A percentile compares a stretch with the other conserved stretches of the same genome.
Evolutionary conservation across 1,140 invertebrate species (phyloP).

Genomic region (Bilobella aurantiaca): DNA sequence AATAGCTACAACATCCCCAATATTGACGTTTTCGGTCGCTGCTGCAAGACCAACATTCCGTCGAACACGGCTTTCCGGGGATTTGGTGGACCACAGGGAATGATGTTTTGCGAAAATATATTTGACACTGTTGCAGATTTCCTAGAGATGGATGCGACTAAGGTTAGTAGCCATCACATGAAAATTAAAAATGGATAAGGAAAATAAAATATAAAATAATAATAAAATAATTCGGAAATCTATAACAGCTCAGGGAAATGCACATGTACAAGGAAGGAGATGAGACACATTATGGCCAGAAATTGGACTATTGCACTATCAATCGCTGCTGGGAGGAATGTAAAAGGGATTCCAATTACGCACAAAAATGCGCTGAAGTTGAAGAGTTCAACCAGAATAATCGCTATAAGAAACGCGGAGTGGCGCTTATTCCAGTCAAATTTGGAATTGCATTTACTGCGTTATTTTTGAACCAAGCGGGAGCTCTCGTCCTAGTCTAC

Average conservation of each 20-base stretch:
- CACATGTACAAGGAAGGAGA: conserved; percentile 77
- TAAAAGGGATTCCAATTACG: conserved; percentile 55
- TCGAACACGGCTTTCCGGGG: conserved; percentile 85
- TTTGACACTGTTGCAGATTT: conserved; percentile 62
- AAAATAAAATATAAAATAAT: background rate
- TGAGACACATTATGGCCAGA: conserved; percentile 66
- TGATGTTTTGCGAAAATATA: conserved; percentile 70
- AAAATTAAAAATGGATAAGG: background rate
- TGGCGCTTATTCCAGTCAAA: conserved; percentile 76
- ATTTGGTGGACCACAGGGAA: conserved; percentile 80
- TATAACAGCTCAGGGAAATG: conserved; percentile 48
- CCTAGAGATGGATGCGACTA: conserved; percentile 50
- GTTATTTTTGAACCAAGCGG: conserved; percentile 73
- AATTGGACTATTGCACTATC: conserved; percentile 62
- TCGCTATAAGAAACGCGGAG: conserved; percentile 76
- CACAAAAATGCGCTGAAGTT: conserved; percentile 45
- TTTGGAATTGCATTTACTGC: conserved; percentile 79
- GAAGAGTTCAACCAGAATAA: conserved; percentile 67
- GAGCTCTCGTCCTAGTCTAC: conserved; percentile 80
- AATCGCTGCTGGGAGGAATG: conserved; percentile 75
- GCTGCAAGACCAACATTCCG: conserved; percentile 73
- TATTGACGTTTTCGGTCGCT: conserved; percentile 52
- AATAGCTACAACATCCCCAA: conserved; percentile 68
- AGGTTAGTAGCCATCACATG: conserved; percentile 38
- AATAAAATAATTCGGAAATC: background rate